Percentiles rank a stretch among this genome's conserved stretches.
These are phyloP conservation scores for Phorcus lineatus DNA, from an alignment of 2,888 invertebrate species.

Conservation along the genomic window DNA sequence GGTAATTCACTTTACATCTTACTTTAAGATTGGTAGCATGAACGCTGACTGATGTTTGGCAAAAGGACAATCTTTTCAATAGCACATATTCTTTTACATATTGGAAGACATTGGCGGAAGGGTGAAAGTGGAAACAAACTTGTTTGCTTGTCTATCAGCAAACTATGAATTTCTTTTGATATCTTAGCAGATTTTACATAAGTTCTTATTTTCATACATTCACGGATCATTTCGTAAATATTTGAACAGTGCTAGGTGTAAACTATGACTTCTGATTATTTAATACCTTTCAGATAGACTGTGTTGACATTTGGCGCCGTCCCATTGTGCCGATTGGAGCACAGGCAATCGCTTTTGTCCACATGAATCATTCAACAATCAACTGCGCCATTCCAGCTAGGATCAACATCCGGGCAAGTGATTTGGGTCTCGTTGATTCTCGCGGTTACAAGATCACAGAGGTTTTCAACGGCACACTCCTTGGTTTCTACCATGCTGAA, in stretches of 20 bases:
- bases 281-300: background rate
- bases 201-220: too few relatives aligned
- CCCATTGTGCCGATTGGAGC: background rate
- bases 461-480: background rate
- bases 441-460: background rate
- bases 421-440: background rate
- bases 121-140: too few relatives aligned
- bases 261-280: too few relatives aligned
- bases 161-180: too few relatives aligned
- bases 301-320: background rate
- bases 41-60: conserved; percentile 14
- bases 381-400: background rate
- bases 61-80: too few relatives aligned
- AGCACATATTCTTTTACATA: too few relatives aligned
- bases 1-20: background rate
- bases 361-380: background rate
- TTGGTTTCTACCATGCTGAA: background rate
- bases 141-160: too few relatives aligned
- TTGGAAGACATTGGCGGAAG: too few relatives aligned
- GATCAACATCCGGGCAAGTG: background rate
- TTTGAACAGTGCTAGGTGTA: too few relatives aligned
- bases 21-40: conserved; percentile 68
- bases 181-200: too few relatives aligned
- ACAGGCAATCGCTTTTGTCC: background rate
- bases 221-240: too few relatives aligned